phyloP scores from a whole-genome alignment of 2,113 vertebrate species.

The Lasiurus borealis region DNA sequence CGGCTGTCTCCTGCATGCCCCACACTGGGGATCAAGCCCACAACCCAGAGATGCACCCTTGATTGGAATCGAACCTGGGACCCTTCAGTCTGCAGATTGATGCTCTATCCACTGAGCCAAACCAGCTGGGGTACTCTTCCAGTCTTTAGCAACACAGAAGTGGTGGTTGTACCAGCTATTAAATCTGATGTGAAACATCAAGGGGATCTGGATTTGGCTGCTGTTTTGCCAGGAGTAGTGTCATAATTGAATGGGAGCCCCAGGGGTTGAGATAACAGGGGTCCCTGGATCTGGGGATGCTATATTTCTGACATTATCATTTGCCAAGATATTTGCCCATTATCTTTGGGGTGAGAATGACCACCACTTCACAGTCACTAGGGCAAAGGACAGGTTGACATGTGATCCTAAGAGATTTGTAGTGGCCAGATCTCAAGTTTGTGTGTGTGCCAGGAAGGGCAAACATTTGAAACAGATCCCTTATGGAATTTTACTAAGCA shows the following conservation, averaged over 20 bases:
- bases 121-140: no score
- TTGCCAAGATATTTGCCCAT: background rate
- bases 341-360: constrained; percentile 5
- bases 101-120: no score
- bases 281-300: background rate
- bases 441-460: background rate
- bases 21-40: no score
- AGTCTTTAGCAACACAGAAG: background rate
- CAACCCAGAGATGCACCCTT: no score
- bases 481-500: background rate
- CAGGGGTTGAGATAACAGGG: background rate
- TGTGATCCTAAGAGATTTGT: background rate
- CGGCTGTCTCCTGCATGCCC: no score
- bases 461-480: background rate
- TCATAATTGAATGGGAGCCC: background rate
- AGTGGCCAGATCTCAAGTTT: background rate
- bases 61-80: no score
- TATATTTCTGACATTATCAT: background rate
- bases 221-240: background rate
- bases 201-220: background rate
- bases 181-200: constrained; percentile 31
- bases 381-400: background rate
- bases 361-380: background rate
- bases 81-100: no score
- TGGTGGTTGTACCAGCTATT: background rate